These are phyloP conservation scores for Eptesicus fuscus DNA, from an alignment of 2,113 vertebrate species.

Conservation along the genomic window DNA sequence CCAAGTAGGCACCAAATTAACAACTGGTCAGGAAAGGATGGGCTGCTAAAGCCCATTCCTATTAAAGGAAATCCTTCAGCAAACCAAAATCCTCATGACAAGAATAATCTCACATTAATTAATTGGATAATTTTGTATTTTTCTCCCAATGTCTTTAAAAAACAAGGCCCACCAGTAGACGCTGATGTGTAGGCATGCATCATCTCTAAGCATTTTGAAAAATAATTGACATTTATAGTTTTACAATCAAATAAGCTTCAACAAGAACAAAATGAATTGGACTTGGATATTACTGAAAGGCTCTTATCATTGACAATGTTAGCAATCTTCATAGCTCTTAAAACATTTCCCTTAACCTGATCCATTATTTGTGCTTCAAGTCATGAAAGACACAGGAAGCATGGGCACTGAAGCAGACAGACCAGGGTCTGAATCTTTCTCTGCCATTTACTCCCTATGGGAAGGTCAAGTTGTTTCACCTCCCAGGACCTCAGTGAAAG, in stretches of 20 bases:
- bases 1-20: neutral
- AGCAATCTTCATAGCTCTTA: neutral
- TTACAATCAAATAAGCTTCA: neutral
- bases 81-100: neutral
- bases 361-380: neutral
- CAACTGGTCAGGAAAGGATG: too few species aligned
- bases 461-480: neutral
- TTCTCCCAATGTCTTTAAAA: neutral
- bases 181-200: rapidly evolving
- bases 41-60: neutral
- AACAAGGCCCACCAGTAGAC: neutral
- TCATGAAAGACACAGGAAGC: neutral
- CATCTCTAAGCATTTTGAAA: neutral
- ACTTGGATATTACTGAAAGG: neutral
- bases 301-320: neutral
- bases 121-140: neutral
- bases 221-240: neutral
- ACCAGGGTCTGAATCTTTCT: neutral
- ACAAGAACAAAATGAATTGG: neutral
- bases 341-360: neutral
- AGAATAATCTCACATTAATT: neutral
- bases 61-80: neutral
- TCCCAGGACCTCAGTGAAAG: neutral
- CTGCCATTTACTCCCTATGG: neutral
- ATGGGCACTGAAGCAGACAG: neutral